Evolutionary conservation across 2,113 vertebrate species (phyloP).

Genomic region (Kryptolebias marmoratus): DNA sequence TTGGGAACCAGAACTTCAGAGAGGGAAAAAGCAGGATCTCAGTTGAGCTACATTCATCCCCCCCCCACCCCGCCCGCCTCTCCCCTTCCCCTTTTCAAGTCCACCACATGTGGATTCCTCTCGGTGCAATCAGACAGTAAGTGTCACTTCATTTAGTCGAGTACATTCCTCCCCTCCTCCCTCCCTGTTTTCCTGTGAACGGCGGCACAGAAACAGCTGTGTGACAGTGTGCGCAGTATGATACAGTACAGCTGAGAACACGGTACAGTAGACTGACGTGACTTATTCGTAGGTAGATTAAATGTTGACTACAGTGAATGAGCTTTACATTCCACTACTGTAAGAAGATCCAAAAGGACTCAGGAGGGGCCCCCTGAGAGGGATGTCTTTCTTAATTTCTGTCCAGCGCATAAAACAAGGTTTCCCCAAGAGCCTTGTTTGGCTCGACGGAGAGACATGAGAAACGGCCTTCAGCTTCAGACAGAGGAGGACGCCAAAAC

Average conservation of each 20-base stretch:
- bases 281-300: constrained; percentile 71
- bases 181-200: constrained; percentile 29
- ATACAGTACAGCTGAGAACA: constrained; percentile 73
- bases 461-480: constrained; percentile 39
- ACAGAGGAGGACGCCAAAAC: constrained; percentile 28
- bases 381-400: constrained; percentile 43
- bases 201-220: constrained; percentile 63
- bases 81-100: constrained; percentile 31
- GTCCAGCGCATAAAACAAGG: constrained; percentile 35
- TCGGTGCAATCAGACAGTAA: constrained; percentile 64
- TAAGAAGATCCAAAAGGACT: constrained; percentile 64
- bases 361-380: constrained; percentile 11
- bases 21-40: constrained; percentile 66
- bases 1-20: constrained; percentile 54
- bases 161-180: constrained; percentile 71
- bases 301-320: constrained; percentile 76
- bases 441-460: constrained; percentile 36
- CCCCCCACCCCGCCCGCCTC: constrained; percentile 6
- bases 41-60: constrained; percentile 88
- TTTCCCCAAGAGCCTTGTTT: constrained; percentile 51
- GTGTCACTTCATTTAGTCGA: constrained; percentile 70
- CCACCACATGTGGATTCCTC: constrained; percentile 60
- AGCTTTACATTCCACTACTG: constrained; percentile 79
- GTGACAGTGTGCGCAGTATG: constrained; percentile 70
- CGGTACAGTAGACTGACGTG: constrained; percentile 72